phyloP scores from a whole-genome alignment of 2,113 vertebrate genomes.

The Macrotus californicus region DNA sequence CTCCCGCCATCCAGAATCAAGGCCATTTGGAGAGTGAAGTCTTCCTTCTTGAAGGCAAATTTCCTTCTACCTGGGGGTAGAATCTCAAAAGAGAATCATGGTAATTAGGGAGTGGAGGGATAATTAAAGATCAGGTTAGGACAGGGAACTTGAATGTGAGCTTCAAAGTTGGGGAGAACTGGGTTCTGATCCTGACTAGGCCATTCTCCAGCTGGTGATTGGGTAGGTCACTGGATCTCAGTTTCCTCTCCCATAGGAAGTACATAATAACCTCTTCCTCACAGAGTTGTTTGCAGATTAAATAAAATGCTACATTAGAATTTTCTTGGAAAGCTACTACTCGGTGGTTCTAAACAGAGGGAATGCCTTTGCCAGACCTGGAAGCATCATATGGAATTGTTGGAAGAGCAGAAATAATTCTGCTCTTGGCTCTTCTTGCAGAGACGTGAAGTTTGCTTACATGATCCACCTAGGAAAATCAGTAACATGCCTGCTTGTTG shows the following conservation, averaged over 20 bases:
- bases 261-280: background rate
- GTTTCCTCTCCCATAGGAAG: background rate
- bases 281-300: slow-evolving; percentile 11
- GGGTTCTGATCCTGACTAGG: background rate
- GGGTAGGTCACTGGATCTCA: background rate
- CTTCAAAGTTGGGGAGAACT: background rate
- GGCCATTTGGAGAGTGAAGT: background rate
- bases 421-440: slow-evolving; percentile 62
- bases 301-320: slow-evolving; percentile 50
- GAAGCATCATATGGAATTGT: slow-evolving; percentile 67
- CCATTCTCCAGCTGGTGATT: background rate
- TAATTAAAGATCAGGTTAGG: background rate
- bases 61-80: background rate
- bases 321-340: slow-evolving; percentile 59
- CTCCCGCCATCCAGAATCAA: background rate
- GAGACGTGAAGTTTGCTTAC: slow-evolving; percentile 60
- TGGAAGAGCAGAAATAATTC: slow-evolving; percentile 69
- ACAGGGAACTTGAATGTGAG: background rate
- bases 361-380: slow-evolving; percentile 69
- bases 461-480: slow-evolving; percentile 59
- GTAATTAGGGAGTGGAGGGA: background rate
- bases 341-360: slow-evolving; percentile 63
- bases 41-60: background rate
- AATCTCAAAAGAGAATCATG: background rate
- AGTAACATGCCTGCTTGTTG: slow-evolving; percentile 35